Conservation (phyloP, 2,113 vertebrate genomes). For the Eulemur rufifrons region DNA sequence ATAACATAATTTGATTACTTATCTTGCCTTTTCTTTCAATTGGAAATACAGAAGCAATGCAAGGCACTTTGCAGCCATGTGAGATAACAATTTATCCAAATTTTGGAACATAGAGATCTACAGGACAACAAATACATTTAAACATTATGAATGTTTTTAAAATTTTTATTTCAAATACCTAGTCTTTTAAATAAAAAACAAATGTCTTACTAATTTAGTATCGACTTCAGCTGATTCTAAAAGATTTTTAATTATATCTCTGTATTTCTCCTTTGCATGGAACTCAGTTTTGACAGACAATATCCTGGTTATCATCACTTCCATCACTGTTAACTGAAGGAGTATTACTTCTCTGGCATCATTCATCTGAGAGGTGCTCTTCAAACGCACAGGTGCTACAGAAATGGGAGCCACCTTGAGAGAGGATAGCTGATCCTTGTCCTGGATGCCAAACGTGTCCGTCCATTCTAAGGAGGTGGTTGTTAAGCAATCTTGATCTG, state of each 20-base stretch:
- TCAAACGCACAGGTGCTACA: background rate
- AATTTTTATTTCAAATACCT: background rate
- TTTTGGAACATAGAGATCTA: conserved; percentile 82
- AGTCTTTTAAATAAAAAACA: background rate
- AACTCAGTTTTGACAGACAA: conserved; percentile 58
- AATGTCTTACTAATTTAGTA: conserved; percentile 87
- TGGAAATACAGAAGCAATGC: conserved; percentile 86
- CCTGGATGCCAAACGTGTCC: rapidly evolving
- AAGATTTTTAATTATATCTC: conserved; percentile 79
- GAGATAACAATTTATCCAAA: conserved; percentile 85
- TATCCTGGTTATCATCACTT: conserved; percentile 79
- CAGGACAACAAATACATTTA: conserved; percentile 17
- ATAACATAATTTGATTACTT: background rate
- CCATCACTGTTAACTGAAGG: conserved; percentile 87
- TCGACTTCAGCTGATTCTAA: conserved; percentile 84
- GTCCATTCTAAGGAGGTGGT: background rate
- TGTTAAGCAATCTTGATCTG: background rate
- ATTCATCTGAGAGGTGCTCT: background rate
- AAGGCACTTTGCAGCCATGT: conserved; percentile 88
- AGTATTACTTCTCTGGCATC: conserved; percentile 78
- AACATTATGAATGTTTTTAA: background rate
- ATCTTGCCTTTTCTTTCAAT: conserved; percentile 79
- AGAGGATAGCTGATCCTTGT: background rate
- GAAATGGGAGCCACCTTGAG: rapidly evolving
- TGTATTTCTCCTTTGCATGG: conserved; percentile 71